A percentile compares a stretch with the other conserved stretches of the same genome.
Conservation (phyloP, 2,888 invertebrate genomes). For the Clitarchus hookeri region DNA sequence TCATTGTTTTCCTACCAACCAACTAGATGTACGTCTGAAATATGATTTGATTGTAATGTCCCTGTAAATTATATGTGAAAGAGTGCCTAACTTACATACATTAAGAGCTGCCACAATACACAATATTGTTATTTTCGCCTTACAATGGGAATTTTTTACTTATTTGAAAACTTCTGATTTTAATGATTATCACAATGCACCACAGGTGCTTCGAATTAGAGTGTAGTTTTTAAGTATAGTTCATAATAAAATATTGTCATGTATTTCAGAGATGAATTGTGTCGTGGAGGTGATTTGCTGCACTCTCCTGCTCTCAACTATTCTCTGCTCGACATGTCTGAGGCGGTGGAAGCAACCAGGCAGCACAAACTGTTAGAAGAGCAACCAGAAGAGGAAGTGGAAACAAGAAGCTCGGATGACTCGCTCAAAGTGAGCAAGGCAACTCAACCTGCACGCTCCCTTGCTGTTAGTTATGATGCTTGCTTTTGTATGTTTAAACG, state of each 20-base stretch:
- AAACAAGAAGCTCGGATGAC: conserved; percentile 60
- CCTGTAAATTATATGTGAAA: too few species aligned
- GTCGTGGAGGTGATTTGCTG: conserved; percentile 76
- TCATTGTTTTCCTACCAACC: too few species aligned
- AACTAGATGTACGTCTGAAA: too few species aligned
- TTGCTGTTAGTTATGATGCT: background rate
- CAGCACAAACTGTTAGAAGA: conserved; percentile 78
- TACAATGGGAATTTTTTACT: conserved; percentile 18
- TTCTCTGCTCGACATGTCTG: conserved; percentile 73
- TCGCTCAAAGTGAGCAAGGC: conserved; percentile 36
- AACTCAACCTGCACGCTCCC: background rate
- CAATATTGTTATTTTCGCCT: too few species aligned
- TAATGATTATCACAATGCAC: too few species aligned
- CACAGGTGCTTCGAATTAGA: too few species aligned
- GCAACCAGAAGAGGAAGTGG: conserved; percentile 75
- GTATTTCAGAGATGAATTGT: conserved; percentile 64
- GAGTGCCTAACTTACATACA: too few species aligned
- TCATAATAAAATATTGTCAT: background rate
- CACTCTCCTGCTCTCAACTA: conserved; percentile 87
- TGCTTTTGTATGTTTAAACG: background rate
- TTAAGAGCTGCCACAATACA: too few species aligned
- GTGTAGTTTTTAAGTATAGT: too few species aligned
- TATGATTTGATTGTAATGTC: too few species aligned
- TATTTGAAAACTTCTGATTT: background rate
- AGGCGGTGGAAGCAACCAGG: conserved; percentile 74